A percentile compares a stretch with the other conserved stretches of the same genome.
These are phyloP conservation scores for Camponotus fellah DNA, from an alignment of 2,888 invertebrate genomes.

Conservation along the genomic window DNA sequence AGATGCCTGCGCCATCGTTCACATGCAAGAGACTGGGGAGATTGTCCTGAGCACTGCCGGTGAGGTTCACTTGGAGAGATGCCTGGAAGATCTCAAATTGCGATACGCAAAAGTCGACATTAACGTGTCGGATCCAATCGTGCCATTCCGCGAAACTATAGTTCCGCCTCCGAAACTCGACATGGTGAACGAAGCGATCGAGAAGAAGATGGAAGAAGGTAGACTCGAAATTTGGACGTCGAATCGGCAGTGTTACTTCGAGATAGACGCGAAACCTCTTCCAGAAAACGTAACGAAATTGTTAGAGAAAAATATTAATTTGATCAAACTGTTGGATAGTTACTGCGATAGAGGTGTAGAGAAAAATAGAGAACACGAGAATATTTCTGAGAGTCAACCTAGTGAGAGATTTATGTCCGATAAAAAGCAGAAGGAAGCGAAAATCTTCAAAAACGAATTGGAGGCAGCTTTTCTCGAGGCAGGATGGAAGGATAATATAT, in stretches of 20 bases:
- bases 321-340: constrained; percentile 90
- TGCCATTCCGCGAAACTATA: constrained; percentile 98
- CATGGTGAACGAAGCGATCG: constrained; percentile 95
- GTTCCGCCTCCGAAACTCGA: constrained; percentile 93
- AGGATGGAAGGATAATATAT: constrained; percentile 85
- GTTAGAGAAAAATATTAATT: constrained; percentile 90
- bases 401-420: constrained; percentile 72
- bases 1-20: constrained; percentile 96
- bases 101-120: constrained; percentile 95
- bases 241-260: constrained; percentile 91
- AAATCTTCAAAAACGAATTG: constrained; percentile 88
- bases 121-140: constrained; percentile 98
- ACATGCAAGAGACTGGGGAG: constrained; percentile 97
- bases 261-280: constrained; percentile 92
- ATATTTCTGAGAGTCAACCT: constrained; percentile 69
- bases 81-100: constrained; percentile 95
- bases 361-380: constrained; percentile 29
- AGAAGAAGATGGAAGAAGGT: constrained; percentile 87
- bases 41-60: constrained; percentile 98
- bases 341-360: constrained; percentile 82
- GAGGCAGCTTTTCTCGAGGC: constrained; percentile 88
- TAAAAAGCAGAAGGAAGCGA: constrained; percentile 81
- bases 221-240: constrained; percentile 87
- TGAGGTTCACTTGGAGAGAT: constrained; percentile 98
- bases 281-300: constrained; percentile 91